Percentiles rank a stretch among this genome's conserved stretches.
Conservation (phyloP, 2,113 vertebrate species). For the Meleagris gallopavo region DNA sequence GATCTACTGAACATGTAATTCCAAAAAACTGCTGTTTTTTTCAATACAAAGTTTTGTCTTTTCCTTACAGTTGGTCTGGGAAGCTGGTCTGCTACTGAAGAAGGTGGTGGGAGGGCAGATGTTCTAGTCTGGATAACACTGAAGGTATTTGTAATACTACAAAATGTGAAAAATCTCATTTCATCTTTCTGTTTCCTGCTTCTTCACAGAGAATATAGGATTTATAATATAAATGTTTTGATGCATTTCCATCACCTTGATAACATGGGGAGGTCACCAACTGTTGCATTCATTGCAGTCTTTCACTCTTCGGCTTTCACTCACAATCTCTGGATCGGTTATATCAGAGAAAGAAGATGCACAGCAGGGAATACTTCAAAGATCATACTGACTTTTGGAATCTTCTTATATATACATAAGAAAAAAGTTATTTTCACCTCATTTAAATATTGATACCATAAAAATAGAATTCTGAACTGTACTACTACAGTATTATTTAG, state of each 20-base stretch:
- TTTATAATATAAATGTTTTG: not conserved
- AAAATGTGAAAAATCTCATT: not conserved
- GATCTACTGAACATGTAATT: not conserved
- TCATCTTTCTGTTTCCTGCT: not conserved
- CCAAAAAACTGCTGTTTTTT: not conserved
- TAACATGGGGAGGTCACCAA: not conserved
- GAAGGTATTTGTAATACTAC: not conserved
- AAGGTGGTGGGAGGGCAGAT: not conserved
- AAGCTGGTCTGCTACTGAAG: not conserved
- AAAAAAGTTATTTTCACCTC: not conserved
- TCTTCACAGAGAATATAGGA: not conserved
- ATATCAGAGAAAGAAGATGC: not conserved
- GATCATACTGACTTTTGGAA: not conserved
- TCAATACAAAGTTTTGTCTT: not conserved
- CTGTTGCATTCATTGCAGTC: not conserved
- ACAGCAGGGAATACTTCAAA: not conserved
- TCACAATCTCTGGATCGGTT: not conserved
- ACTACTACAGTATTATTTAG: not conserved
- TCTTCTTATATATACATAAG: not conserved
- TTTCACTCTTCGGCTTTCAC: not conserved
- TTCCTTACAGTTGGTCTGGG: not conserved
- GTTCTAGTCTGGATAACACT: not conserved
- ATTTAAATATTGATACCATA: slow-evolving; percentile 15
- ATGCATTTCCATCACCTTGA: not conserved
- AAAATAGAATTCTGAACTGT: not conserved